These are phyloP conservation scores for Pammene fasciana DNA, from an alignment of 2,888 invertebrate genomes.

Conservation along the genomic window DNA sequence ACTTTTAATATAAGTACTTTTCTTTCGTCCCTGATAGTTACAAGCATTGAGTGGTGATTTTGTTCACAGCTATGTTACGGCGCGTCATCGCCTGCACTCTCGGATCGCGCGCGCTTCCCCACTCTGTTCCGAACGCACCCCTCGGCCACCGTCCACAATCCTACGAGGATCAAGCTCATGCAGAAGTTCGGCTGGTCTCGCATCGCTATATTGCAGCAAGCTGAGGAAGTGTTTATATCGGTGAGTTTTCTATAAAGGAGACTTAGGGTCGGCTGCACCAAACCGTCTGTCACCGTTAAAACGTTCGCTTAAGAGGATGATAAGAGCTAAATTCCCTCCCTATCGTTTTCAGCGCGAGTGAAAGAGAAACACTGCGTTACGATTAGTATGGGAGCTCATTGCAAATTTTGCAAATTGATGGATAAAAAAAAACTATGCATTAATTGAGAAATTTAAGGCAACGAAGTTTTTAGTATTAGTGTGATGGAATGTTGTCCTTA, in stretches of 20 bases:
- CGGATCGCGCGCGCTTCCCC: slow-evolving; percentile 97
- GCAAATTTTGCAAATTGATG: too few species aligned
- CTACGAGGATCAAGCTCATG: slow-evolving; percentile 97
- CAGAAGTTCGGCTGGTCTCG: slow-evolving; percentile 98
- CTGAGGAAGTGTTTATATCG: slow-evolving; percentile 98
- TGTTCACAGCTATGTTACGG: slow-evolving; percentile 96
- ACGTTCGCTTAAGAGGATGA: too few species aligned
- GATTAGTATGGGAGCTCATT: too few species aligned
- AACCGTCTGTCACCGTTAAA: too few species aligned
- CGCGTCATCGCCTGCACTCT: slow-evolving; percentile 98
- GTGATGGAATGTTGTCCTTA: too few species aligned
- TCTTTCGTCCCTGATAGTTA: background rate
- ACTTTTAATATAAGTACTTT: background rate
- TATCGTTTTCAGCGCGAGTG: too few species aligned
- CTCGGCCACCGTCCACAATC: slow-evolving; percentile 99
- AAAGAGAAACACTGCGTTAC: too few species aligned
- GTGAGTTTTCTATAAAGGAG: slow-evolving; percentile 76
- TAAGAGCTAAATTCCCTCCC: too few species aligned
- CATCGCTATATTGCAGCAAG: slow-evolving; percentile 98
- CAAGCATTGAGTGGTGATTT: background rate
- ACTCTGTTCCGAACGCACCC: slow-evolving; percentile 99
- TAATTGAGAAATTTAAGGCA: too few species aligned
- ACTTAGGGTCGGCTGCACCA: too few species aligned
- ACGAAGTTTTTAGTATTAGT: too few species aligned
- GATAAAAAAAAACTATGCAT: too few species aligned